Evolutionary conservation across 1,140 invertebrate species (phyloP).

Genomic region (Trichonephila clavata): DNA sequence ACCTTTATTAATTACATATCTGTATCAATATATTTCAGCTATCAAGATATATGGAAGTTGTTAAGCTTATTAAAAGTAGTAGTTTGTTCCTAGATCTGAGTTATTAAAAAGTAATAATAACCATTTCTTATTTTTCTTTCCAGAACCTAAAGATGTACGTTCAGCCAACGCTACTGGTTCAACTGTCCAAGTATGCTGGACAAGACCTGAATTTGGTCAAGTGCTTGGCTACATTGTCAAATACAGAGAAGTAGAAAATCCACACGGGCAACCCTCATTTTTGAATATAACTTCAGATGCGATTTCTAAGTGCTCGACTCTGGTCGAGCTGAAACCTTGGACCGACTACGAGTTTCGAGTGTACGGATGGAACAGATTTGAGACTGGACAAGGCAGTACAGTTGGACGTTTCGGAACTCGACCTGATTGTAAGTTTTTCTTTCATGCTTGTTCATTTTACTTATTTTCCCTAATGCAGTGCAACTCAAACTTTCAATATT

Average conservation of each 20-base stretch:
- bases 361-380: constrained; percentile 77
- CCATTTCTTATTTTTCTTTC: not conserved
- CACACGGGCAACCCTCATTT: constrained; percentile 37
- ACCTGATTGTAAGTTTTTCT: constrained; percentile 77
- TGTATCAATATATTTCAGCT: too few relatives aligned
- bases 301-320: constrained; percentile 51
- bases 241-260: constrained; percentile 61
- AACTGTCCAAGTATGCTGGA: constrained; percentile 76
- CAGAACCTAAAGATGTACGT: constrained; percentile 72
- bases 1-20: too few relatives aligned
- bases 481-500: too few relatives aligned
- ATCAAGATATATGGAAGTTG: too few relatives aligned
- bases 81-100: too few relatives aligned
- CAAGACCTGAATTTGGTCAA: constrained; percentile 59
- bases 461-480: too few relatives aligned
- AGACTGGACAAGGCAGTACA: constrained; percentile 75
- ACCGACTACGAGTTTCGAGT: constrained; percentile 77
- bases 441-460: not conserved
- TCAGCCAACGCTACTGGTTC: constrained; percentile 65
- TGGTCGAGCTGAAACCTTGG: constrained; percentile 69
- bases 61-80: too few relatives aligned
- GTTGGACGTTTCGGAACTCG: constrained; percentile 76
- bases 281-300: constrained; percentile 71
- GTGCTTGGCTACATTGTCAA: constrained; percentile 71
- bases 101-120: not conserved